A percentile compares a stretch with the other conserved stretches of the same genome.
Evolutionary conservation across 2,888 invertebrate genomes (phyloP).

Genomic region (Pachycephus smyrnensis): DNA sequence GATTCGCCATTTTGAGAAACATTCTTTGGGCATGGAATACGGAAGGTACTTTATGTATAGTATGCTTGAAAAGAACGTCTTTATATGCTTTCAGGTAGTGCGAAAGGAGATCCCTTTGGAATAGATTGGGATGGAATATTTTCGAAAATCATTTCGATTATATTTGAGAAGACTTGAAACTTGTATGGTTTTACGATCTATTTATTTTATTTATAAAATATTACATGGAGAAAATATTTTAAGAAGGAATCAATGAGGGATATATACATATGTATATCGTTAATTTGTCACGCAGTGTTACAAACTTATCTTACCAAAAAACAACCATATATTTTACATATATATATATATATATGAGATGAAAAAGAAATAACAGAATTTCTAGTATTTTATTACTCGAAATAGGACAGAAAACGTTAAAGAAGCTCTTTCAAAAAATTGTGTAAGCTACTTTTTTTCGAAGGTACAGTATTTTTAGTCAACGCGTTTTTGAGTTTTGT

Average conservation of each 20-base stretch:
- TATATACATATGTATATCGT: no score
- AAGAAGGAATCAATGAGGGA: background rate
- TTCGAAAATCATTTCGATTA: constrained; percentile 23
- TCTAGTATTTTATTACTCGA: no score
- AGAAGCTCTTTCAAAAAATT: constrained; percentile 54
- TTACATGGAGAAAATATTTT: background rate
- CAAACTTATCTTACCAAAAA: no score
- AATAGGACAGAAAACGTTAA: constrained; percentile 11
- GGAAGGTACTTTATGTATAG: constrained; percentile 16
- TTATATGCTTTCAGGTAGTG: constrained; percentile 74
- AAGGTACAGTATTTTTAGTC: constrained; percentile 34
- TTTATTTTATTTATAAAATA: constrained; percentile 22
- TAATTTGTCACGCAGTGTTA: no score
- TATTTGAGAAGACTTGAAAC: constrained; percentile 30
- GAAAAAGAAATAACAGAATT: no score
- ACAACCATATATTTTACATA: background rate
- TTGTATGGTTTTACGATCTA: constrained; percentile 26
- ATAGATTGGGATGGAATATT: constrained; percentile 57
- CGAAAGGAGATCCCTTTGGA: constrained; percentile 81
- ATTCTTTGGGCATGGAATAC: no score
- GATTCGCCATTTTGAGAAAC: no score
- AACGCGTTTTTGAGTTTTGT: constrained; percentile 49
- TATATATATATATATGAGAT: background rate
- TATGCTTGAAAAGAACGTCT: background rate
- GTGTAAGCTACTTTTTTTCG: constrained; percentile 48